Conservation (phyloP, 1,140 invertebrate species). For the Lanistes nyassanus region DNA sequence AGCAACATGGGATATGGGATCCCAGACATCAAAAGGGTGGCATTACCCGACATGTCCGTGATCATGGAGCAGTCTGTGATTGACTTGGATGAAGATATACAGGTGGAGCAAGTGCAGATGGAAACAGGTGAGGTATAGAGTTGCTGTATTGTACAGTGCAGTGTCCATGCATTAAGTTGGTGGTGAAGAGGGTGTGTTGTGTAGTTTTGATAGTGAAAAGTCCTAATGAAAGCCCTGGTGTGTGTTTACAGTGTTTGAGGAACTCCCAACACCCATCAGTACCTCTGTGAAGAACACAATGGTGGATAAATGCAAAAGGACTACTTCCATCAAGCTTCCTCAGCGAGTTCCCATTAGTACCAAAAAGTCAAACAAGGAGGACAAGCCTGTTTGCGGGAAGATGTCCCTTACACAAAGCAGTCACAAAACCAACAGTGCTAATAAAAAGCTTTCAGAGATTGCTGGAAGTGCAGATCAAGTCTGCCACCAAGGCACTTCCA, state of each 20-base stretch:
- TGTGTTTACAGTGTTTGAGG: conserved; percentile 14
- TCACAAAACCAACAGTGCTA: no score
- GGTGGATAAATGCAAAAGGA: background rate
- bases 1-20: no score
- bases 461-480: no score
- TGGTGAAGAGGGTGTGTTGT: background rate
- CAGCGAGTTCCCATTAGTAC: conserved; percentile 8
- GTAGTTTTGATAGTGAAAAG: no score
- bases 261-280: background rate
- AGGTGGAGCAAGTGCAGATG: background rate
- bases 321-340: conserved; percentile 15
- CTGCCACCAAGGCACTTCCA: no score
- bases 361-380: background rate
- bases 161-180: no score
- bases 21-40: background rate
- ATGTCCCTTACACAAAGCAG: no score
- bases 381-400: no score
- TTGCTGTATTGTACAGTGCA: no score
- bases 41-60: conserved; percentile 36
- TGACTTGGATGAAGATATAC: conserved; percentile 1
- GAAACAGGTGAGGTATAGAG: background rate
- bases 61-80: conserved; percentile 45
- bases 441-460: no score
- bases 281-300: background rate
- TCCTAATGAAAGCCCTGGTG: no score